A percentile compares a stretch with the other conserved stretches of the same genome.
These are phyloP conservation scores for Chaetodon auriga DNA, from an alignment of 2,113 vertebrate genomes.

Conservation along the genomic window DNA sequence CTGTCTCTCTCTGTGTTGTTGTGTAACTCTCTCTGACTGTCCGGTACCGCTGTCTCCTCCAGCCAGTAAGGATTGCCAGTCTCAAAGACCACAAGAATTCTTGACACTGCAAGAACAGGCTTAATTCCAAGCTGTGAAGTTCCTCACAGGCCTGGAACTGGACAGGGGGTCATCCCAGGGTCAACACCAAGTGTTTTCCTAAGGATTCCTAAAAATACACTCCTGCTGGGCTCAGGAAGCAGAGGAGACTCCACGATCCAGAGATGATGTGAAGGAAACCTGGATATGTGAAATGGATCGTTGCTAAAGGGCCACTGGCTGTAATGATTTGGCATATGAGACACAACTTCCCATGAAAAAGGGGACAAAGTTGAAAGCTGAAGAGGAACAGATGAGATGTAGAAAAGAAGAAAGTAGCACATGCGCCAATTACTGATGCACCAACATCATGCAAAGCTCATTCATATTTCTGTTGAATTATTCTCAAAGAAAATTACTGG, in stretches of 20 bases:
- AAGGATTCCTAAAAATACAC: constrained; percentile 78
- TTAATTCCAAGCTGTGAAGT: constrained; percentile 84
- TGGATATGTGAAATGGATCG: constrained; percentile 59
- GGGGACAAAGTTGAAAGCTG: constrained; percentile 42
- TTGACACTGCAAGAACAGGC: constrained; percentile 80
- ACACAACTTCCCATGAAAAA: constrained; percentile 56
- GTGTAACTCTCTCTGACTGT: constrained; percentile 51
- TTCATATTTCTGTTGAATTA: constrained; percentile 65
- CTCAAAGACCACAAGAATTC: constrained; percentile 68
- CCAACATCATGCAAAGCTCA: constrained; percentile 52
- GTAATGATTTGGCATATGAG: constrained; percentile 38
- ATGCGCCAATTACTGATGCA: constrained; percentile 54
- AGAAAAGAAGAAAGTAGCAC: constrained; percentile 27
- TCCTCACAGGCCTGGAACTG: constrained; percentile 79
- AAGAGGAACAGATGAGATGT: constrained; percentile 43
- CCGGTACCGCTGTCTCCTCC: constrained; percentile 39
- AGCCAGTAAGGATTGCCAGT: constrained; percentile 48
- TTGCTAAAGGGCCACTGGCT: constrained; percentile 45
- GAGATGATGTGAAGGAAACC: constrained; percentile 58
- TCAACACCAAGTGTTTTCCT: constrained; percentile 76
- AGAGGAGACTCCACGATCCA: constrained; percentile 60
- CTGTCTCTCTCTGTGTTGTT: constrained; percentile 42
- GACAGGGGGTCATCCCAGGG: constrained; percentile 76
- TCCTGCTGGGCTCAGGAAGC: constrained; percentile 73
- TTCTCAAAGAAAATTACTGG: constrained; percentile 65